phyloP scores from a whole-genome alignment of 2,888 invertebrate genomes.

The Cataglyphis albicans region DNA sequence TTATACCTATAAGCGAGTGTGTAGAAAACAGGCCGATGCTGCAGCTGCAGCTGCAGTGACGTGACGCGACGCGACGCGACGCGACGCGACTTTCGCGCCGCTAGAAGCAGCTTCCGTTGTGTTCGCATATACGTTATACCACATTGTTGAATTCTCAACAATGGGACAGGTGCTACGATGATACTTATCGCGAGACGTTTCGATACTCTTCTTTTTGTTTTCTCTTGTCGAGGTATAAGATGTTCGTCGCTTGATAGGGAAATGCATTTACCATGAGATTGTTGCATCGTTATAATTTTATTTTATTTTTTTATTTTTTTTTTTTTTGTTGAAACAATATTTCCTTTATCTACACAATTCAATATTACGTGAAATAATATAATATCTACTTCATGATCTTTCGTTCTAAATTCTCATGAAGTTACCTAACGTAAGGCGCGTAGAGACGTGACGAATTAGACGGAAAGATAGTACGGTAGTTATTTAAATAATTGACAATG shows the following conservation, averaged over 20 bases:
- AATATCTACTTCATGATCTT: background rate
- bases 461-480: constrained; percentile 67
- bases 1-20: constrained; percentile 63
- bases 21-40: constrained; percentile 23
- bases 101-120: constrained; percentile 59
- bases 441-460: constrained; percentile 65
- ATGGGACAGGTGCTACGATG: constrained; percentile 71
- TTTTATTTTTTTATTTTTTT: background rate
- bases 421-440: constrained; percentile 58
- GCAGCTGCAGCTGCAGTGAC: constrained; percentile 63
- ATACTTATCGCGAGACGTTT: constrained; percentile 24
- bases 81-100: constrained; percentile 70
- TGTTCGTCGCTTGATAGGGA: background rate
- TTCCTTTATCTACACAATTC: constrained; percentile 5
- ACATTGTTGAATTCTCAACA: constrained; percentile 68
- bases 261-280: background rate
- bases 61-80: constrained; percentile 29
- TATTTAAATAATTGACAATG: constrained; percentile 86
- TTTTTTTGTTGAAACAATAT: background rate
- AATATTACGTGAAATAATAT: background rate
- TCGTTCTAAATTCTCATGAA: background rate
- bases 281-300: background rate
- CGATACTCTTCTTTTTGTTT: constrained; percentile 10
- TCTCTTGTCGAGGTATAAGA: background rate
- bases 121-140: constrained; percentile 54